Evolutionary conservation across 2,888 invertebrate genomes (phyloP).

Genomic region (Tetragnatha montana): DNA sequence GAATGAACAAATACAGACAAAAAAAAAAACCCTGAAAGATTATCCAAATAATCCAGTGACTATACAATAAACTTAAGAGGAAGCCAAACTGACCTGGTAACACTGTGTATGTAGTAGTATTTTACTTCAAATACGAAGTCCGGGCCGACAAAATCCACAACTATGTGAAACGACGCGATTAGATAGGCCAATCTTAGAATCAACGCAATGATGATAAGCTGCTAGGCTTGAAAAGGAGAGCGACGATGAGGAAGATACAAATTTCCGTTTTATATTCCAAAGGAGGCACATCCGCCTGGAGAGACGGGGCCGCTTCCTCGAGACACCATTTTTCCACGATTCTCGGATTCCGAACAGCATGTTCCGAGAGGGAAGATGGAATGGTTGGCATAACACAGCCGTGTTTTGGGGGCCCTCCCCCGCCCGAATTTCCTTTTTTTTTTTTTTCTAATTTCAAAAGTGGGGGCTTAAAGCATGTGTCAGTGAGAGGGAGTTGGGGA

Average conservation of each 20-base stretch:
- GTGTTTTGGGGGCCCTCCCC: background rate
- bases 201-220: background rate
- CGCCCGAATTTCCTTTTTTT: slow-evolving; percentile 23
- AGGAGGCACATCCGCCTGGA: slow-evolving; percentile 10
- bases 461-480: no score
- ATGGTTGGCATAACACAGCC: slow-evolving; percentile 44
- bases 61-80: no score
- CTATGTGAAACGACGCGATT: no score
- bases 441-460: no score
- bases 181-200: background rate
- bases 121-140: no score
- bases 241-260: background rate
- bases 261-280: slow-evolving; percentile 30
- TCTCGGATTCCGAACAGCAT: slow-evolving; percentile 29
- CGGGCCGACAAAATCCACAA: no score
- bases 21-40: no score
- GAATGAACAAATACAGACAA: no score
- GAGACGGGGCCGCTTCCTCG: slow-evolving; percentile 29
- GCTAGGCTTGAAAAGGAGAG: background rate
- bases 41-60: no score
- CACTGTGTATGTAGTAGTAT: no score
- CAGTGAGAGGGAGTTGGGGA: no score
- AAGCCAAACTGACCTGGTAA: no score
- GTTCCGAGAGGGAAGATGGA: slow-evolving; percentile 2
- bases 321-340: slow-evolving; percentile 40